A percentile compares a stretch with the other conserved stretches of the same genome.
These are phyloP conservation scores for Epinephelus fuscoguttatus DNA, from an alignment of 2,113 vertebrate genomes.

Conservation along the genomic window DNA sequence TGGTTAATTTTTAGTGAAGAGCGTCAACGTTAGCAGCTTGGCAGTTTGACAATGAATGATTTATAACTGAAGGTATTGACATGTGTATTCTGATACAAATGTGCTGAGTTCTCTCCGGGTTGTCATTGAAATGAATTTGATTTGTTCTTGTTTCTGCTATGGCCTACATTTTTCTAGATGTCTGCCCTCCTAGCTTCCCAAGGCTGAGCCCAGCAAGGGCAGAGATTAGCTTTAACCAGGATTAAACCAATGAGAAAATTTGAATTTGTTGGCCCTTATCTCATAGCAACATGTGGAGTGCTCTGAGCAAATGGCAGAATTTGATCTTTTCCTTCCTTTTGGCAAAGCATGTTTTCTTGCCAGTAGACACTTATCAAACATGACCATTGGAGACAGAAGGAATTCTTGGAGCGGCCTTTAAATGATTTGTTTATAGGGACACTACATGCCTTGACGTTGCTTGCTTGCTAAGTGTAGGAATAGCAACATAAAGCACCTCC, in stretches of 20 bases:
- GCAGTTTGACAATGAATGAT: slow-evolving; percentile 28
- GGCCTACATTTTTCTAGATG: slow-evolving; percentile 78
- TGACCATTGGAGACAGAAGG: slow-evolving; percentile 77
- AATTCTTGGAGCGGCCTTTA: slow-evolving; percentile 54
- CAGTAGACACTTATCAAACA: slow-evolving; percentile 81
- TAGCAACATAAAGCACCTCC: slow-evolving; percentile 22
- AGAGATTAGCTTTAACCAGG: slow-evolving; percentile 78
- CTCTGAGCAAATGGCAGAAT: slow-evolving; percentile 81
- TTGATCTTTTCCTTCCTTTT: slow-evolving; percentile 76
- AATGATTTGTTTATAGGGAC: slow-evolving; percentile 70
- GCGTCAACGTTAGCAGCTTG: neutral
- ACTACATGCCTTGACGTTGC: slow-evolving; percentile 42
- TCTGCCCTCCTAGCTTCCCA: slow-evolving; percentile 74
- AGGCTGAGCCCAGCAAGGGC: slow-evolving; percentile 81
- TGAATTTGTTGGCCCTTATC: slow-evolving; percentile 83
- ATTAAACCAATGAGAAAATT: slow-evolving; percentile 83
- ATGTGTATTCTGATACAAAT: slow-evolving; percentile 30
- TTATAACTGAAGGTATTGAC: slow-evolving; percentile 27
- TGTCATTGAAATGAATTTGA: slow-evolving; percentile 65
- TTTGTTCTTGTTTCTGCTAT: slow-evolving; percentile 75
- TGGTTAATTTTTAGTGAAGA: neutral
- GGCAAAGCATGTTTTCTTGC: slow-evolving; percentile 74
- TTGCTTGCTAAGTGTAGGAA: slow-evolving; percentile 58
- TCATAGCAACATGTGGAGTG: slow-evolving; percentile 77
- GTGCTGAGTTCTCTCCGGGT: slow-evolving; percentile 43